phyloP scores from a whole-genome alignment of 2,797 vertebrate species.

The Saxicola maurus region DNA sequence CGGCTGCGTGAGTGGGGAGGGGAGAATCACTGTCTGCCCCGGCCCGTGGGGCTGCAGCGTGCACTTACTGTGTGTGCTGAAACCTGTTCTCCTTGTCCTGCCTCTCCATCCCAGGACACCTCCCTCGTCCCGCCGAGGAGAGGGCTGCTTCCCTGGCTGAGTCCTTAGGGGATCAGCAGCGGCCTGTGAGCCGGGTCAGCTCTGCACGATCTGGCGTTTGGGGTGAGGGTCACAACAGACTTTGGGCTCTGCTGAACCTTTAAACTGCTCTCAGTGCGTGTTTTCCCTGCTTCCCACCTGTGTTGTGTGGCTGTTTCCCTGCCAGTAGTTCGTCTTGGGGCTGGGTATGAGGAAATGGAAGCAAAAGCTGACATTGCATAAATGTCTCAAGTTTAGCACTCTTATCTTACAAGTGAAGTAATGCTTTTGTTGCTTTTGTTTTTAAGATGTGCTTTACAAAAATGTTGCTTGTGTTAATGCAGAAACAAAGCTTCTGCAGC shows the following conservation, averaged over 20 bases:
- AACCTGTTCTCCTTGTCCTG: neutral
- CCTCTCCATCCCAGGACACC: neutral
- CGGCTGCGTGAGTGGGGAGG: neutral
- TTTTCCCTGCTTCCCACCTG: neutral
- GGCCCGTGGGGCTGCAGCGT: neutral
- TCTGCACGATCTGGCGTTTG: accelerated
- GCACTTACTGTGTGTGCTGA: neutral
- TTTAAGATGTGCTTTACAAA: neutral
- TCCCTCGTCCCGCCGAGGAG: accelerated
- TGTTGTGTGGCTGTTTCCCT: neutral
- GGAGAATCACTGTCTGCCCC: neutral
- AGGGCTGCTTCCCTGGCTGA: accelerated
- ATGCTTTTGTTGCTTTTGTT: neutral
- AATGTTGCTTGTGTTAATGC: neutral
- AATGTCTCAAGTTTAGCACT: neutral
- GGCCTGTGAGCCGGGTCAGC: neutral
- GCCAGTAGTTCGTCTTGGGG: neutral
- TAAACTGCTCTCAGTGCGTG: neutral
- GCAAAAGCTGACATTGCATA: neutral
- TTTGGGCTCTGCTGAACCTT: neutral
- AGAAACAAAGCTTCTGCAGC: neutral
- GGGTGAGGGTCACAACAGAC: accelerated
- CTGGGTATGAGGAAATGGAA: neutral
- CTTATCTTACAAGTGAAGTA: neutral
- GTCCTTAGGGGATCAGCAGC: accelerated